phyloP scores from a whole-genome alignment of 2,797 vertebrate genomes.

The Mionectes olivaceus region DNA sequence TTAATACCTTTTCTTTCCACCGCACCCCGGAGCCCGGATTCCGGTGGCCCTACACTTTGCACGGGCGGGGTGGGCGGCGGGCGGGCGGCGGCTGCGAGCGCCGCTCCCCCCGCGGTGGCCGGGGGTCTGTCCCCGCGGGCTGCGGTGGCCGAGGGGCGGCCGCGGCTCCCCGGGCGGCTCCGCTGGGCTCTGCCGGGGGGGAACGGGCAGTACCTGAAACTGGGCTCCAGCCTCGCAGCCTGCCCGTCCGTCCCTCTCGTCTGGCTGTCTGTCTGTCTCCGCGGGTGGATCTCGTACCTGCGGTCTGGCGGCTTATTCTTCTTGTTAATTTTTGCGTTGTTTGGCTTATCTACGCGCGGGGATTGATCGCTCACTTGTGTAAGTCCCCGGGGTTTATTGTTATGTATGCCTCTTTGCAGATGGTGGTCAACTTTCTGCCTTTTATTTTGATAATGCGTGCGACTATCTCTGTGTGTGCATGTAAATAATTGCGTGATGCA shows the following conservation, averaged over 20 bases:
- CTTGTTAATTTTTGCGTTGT: slow-evolving; percentile 50
- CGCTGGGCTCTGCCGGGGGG: slow-evolving; percentile 4
- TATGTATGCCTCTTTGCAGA: slow-evolving; percentile 38
- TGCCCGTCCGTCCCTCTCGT: background rate
- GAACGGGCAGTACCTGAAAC: slow-evolving; percentile 82
- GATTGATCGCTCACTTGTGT: slow-evolving; percentile 62
- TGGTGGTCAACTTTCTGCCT: slow-evolving; percentile 76
- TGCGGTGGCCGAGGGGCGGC: slow-evolving; percentile 48
- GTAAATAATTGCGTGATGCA: slow-evolving; percentile 8
- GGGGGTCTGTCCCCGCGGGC: slow-evolving; percentile 50
- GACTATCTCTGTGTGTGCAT: background rate
- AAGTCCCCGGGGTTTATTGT: slow-evolving; percentile 67
- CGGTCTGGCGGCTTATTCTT: slow-evolving; percentile 13
- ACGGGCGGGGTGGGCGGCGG: slow-evolving; percentile 45
- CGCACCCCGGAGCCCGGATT: slow-evolving; percentile 63
- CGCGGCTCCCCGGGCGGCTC: slow-evolving; percentile 31
- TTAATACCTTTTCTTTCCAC: slow-evolving; percentile 66
- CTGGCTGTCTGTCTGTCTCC: background rate
- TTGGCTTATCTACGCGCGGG: slow-evolving; percentile 33
- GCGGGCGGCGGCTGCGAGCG: slow-evolving; percentile 16
- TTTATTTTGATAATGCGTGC: background rate
- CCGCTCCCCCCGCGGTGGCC: background rate
- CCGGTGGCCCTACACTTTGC: slow-evolving; percentile 71
- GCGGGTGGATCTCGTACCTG: slow-evolving; percentile 41
- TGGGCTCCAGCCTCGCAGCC: slow-evolving; percentile 60